These are phyloP conservation scores for Empis livida DNA, from an alignment of 2,888 invertebrate genomes.

Conservation along the genomic window DNA sequence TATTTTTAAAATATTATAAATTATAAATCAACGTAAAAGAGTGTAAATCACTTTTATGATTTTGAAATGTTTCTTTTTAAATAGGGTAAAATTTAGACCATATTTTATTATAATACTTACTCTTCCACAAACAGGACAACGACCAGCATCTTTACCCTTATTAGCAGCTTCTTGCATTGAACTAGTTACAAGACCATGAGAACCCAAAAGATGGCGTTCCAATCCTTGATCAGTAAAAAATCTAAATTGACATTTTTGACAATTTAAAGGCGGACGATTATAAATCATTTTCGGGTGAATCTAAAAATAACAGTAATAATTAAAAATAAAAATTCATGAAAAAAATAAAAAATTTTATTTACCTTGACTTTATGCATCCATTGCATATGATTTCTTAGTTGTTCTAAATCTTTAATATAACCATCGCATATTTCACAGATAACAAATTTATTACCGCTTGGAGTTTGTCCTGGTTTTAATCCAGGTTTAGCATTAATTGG, in stretches of 20 bases:
- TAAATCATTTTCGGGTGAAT: constrained; percentile 94
- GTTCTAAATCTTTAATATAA: constrained; percentile 89
- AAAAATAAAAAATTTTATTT: neutral
- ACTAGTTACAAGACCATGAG: constrained; percentile 88
- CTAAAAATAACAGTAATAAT: constrained; percentile 14
- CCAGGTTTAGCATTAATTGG: constrained; percentile 21
- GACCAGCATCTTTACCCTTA: constrained; percentile 84
- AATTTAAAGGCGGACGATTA: constrained; percentile 85
- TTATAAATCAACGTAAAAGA: no score
- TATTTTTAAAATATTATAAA: no score
- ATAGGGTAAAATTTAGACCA: neutral
- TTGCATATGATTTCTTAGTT: constrained; percentile 90
- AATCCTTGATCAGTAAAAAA: constrained; percentile 97
- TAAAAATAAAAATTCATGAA: no score
- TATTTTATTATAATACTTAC: constrained; percentile 40
- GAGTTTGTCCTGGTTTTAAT: constrained; percentile 38
- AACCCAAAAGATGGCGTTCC: constrained; percentile 86
- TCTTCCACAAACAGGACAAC: constrained; percentile 90
- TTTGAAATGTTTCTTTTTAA: no score
- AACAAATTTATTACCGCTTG: constrained; percentile 58
- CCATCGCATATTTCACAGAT: constrained; percentile 97
- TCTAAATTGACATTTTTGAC: constrained; percentile 90
- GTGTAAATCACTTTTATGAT: no score
- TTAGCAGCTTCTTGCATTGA: constrained; percentile 95
- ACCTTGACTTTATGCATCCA: constrained; percentile 93